A percentile compares a stretch with the other conserved stretches of the same genome.
phyloP scores from a whole-genome alignment of 2,797 vertebrate genomes.

The Enteromius radiatus region DNA sequence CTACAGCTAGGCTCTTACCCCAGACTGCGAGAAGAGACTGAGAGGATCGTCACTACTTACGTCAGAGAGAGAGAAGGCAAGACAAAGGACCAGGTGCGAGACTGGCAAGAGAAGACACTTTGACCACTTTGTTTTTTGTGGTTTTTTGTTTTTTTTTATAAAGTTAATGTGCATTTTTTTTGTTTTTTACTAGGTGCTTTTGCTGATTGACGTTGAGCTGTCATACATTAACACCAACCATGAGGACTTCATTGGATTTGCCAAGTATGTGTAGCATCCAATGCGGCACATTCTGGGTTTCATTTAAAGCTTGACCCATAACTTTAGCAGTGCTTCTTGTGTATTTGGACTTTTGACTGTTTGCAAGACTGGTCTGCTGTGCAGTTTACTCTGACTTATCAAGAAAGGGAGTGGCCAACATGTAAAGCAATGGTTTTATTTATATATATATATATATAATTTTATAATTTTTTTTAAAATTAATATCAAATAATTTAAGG shows the following conservation, averaged over 20 bases:
- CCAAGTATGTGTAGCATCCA: conserved; percentile 84
- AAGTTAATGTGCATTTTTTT: not conserved
- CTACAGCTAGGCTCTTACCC: conserved; percentile 92
- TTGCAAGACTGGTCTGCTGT: not conserved
- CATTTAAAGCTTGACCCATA: not conserved
- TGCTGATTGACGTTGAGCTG: conserved; percentile 95
- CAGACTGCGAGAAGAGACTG: conserved; percentile 91
- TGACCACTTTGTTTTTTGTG: not conserved
- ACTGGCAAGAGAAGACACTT: not conserved
- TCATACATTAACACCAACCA: conserved; percentile 99
- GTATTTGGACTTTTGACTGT: not conserved
- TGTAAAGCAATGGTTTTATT: not conserved
- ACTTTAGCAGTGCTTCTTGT: not conserved
- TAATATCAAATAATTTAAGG: too few relatives aligned
- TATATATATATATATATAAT: too few relatives aligned
- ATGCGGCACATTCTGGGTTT: not conserved
- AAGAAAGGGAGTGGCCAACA: not conserved
- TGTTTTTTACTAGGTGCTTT: conserved; percentile 82
- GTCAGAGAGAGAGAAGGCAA: conserved; percentile 92
- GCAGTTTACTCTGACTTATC: not conserved
- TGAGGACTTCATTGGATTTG: conserved; percentile 98
- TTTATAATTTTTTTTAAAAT: too few relatives aligned
- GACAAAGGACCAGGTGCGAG: conserved; percentile 93
- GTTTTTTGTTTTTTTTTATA: not conserved
- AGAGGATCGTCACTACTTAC: conserved; percentile 93